A percentile compares a stretch with the other conserved stretches of the same genome.
phyloP scores from a whole-genome alignment of 2,888 invertebrate genomes.

The Leptopilina drosophilae region DNA sequence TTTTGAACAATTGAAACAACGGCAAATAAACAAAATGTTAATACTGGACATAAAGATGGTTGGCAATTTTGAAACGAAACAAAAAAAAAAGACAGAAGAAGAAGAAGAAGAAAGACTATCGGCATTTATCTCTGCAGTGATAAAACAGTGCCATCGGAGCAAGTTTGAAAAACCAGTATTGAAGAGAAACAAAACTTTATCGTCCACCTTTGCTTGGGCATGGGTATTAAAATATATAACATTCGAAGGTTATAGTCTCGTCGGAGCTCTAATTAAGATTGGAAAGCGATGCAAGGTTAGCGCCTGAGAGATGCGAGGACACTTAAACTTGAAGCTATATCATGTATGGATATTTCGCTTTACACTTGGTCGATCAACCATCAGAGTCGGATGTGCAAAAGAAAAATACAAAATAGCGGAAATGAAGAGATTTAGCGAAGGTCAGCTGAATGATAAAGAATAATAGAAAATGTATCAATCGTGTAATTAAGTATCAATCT shows the following conservation, averaged over 20 bases:
- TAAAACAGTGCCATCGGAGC: not conserved
- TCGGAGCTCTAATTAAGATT: conserved; percentile 60
- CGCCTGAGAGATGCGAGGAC: conserved; percentile 25
- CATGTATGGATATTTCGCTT: not conserved
- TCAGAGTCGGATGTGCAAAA: conserved; percentile 30
- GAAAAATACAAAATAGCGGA: conserved; percentile 24
- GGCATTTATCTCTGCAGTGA: conserved; percentile 4
- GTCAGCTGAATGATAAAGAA: conserved; percentile 12
- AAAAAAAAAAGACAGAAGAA: not conserved
- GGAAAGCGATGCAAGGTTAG: conserved; percentile 63
- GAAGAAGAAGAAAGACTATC: not conserved
- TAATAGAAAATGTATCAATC: conserved; percentile 15
- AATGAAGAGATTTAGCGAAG: not conserved
- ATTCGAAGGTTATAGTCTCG: conserved; percentile 55
- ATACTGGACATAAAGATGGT: too few relatives aligned
- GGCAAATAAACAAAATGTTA: not conserved
- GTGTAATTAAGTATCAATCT: too few relatives aligned
- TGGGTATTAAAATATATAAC: conserved; percentile 40
- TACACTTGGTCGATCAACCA: conserved; percentile 21
- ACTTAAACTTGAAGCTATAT: conserved; percentile 30
- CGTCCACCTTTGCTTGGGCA: too few relatives aligned
- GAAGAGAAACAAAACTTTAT: conserved; percentile 8
- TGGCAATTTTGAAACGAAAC: too few relatives aligned
- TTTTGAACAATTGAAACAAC: not conserved
- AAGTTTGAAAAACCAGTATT: conserved; percentile 18